Percentiles rank a stretch among this genome's conserved stretches.
These are phyloP conservation scores for Theodoxus fluviatilis DNA, from an alignment of 2,888 invertebrate genomes.

Conservation along the genomic window DNA sequence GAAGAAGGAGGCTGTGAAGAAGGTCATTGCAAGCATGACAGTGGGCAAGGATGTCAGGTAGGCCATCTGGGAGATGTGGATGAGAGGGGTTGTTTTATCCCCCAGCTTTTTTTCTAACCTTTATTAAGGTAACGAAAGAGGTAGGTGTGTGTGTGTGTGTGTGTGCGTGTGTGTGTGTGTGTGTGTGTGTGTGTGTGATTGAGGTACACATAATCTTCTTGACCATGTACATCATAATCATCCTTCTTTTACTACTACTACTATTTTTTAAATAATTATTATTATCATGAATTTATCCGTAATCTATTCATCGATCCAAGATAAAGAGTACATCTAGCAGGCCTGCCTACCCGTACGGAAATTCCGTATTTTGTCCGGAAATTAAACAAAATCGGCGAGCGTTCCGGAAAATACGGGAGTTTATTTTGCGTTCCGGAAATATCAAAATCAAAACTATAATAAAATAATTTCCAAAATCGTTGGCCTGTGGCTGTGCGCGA, in stretches of 20 bases:
- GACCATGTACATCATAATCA: background rate
- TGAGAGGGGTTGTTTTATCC: background rate
- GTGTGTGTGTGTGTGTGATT: background rate
- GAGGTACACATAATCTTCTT: no score
- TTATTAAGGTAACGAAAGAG: background rate
- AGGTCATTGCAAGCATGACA: constrained; percentile 99
- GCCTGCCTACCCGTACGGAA: no score
- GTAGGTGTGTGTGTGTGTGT: background rate
- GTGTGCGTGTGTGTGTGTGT: background rate
- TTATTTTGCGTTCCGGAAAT: no score
- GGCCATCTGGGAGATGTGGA: constrained; percentile 67
- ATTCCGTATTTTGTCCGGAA: no score
- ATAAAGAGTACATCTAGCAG: no score
- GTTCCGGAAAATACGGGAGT: no score
- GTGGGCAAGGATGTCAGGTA: constrained; percentile 94
- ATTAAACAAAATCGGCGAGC: no score
- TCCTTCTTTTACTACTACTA: background rate
- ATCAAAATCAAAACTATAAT: no score
- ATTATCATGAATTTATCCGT: background rate
- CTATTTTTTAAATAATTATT: background rate
- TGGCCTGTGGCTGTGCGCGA: no score
- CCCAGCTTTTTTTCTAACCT: background rate
- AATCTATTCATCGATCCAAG: no score
- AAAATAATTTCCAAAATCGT: no score
- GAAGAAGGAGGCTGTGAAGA: constrained; percentile 99